phyloP scores from a whole-genome alignment of 1,140 invertebrate species.

The Drosophila arawakana region DNA sequence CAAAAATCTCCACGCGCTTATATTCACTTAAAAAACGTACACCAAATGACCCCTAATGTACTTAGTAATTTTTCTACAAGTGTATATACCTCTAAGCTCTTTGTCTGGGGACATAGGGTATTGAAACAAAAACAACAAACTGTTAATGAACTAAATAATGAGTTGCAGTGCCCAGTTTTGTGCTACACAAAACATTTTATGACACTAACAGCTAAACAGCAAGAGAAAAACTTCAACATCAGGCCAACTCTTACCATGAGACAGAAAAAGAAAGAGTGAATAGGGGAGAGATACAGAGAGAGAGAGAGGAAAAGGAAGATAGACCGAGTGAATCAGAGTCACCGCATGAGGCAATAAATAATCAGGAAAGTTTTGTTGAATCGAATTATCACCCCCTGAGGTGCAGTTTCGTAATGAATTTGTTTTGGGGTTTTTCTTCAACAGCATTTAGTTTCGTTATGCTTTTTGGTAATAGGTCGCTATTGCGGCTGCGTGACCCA shows the following conservation, averaged over 20 bases:
- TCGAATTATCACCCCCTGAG: conserved; percentile 82
- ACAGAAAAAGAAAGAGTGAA: not conserved
- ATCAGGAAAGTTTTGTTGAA: conserved; percentile 82
- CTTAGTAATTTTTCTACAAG: not conserved
- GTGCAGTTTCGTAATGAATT: conserved; percentile 82
- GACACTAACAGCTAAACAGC: conserved; percentile 78
- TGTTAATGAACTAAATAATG: conserved; percentile 83
- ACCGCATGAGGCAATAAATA: conserved; percentile 80
- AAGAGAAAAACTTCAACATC: conserved; percentile 55
- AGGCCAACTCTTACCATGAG: conserved; percentile 13
- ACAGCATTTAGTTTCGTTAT: conserved; percentile 77
- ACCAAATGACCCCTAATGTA: too few species aligned
- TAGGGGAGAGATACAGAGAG: not conserved
- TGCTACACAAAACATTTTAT: conserved; percentile 79
- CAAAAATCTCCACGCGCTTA: not conserved
- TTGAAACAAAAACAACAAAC: conserved; percentile 56
- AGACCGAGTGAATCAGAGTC: conserved; percentile 31
- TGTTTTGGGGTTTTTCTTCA: conserved; percentile 77
- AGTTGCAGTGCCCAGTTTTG: conserved; percentile 76
- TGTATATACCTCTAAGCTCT: not conserved
- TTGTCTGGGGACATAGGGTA: not conserved
- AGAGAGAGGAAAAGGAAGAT: conserved; percentile 25
- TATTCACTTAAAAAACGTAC: too few species aligned
- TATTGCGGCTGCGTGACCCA: conserved; percentile 71
- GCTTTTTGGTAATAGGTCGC: conserved; percentile 50